Evolutionary conservation across 2,797 vertebrate species (phyloP).

Genomic region (Potorous gilbertii): DNA sequence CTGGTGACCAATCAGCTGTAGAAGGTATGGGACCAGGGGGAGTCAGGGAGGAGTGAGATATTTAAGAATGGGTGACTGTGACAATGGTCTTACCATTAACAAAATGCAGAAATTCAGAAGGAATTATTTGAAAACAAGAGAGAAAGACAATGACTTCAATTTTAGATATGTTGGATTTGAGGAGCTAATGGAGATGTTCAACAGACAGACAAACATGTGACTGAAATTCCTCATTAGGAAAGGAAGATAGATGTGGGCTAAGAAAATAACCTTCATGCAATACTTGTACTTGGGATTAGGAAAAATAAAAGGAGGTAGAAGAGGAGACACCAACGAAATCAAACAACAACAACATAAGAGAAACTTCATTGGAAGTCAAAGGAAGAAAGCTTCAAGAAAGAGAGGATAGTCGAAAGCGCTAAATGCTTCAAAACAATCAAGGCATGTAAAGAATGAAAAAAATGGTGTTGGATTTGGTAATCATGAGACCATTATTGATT

Average conservation of each 20-base stretch:
- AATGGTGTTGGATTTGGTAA: neutral
- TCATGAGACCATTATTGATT: neutral
- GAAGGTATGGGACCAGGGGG: neutral
- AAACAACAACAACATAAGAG: neutral
- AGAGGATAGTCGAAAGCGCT: neutral
- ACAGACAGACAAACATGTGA: no score
- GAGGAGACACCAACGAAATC: neutral
- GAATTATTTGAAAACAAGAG: neutral
- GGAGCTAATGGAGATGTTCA: neutral
- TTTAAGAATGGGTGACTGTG: neutral
- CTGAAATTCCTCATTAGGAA: neutral
- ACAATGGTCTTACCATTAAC: neutral
- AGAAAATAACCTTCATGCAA: neutral
- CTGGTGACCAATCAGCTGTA: neutral
- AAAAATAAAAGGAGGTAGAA: neutral
- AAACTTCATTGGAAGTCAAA: neutral
- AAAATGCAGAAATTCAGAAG: neutral
- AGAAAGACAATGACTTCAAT: neutral
- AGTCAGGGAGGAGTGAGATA: neutral
- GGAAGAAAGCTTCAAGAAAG: neutral
- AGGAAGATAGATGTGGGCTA: neutral
- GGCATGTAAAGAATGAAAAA: neutral
- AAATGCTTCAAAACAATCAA: neutral
- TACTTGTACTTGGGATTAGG: neutral
- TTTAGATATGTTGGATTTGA: neutral